These are phyloP conservation scores for Poecilia picta DNA, from an alignment of 2,797 vertebrate genomes.

Conservation along the genomic window DNA sequence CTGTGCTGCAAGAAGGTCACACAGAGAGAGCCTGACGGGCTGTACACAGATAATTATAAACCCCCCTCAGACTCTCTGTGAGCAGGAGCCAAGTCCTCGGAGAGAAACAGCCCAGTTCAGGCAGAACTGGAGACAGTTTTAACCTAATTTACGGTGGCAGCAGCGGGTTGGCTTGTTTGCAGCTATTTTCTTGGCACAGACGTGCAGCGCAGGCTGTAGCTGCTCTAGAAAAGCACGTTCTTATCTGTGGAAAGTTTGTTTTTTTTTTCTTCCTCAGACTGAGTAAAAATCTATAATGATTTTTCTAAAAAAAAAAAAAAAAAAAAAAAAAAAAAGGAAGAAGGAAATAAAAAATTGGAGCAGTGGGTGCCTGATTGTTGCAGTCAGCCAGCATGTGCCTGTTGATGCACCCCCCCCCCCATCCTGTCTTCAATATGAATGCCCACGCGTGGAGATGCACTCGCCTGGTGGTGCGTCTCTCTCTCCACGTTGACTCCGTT, in stretches of 20 bases:
- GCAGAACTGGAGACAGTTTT: conserved; percentile 22
- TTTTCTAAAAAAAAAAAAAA: not conserved
- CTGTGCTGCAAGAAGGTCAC: conserved; percentile 7
- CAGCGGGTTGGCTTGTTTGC: not conserved
- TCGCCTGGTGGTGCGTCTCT: conserved; percentile 95
- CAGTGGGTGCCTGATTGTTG: not conserved
- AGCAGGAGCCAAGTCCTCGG: conserved; percentile 16
- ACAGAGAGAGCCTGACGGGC: not conserved
- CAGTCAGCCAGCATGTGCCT: conserved; percentile 18
- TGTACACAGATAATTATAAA: not conserved
- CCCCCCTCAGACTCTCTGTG: conserved; percentile 30
- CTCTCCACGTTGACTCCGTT: conserved; percentile 94
- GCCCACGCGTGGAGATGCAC: conserved; percentile 18
- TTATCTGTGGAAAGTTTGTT: not conserved
- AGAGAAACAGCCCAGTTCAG: conserved; percentile 18
- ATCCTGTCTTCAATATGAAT: not conserved
- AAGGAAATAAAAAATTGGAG: not conserved
- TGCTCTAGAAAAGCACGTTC: not conserved
- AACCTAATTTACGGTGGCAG: not conserved
- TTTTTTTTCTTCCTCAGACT: not conserved
- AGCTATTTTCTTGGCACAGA: conserved; percentile 1
- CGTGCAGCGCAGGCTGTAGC: not conserved
- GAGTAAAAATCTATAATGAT: conserved; percentile 3
- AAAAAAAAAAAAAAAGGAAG: not conserved
- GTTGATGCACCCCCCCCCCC: conserved; percentile 3